phyloP scores from a whole-genome alignment of 2,113 vertebrate species.

The Promerops cafer region DNA sequence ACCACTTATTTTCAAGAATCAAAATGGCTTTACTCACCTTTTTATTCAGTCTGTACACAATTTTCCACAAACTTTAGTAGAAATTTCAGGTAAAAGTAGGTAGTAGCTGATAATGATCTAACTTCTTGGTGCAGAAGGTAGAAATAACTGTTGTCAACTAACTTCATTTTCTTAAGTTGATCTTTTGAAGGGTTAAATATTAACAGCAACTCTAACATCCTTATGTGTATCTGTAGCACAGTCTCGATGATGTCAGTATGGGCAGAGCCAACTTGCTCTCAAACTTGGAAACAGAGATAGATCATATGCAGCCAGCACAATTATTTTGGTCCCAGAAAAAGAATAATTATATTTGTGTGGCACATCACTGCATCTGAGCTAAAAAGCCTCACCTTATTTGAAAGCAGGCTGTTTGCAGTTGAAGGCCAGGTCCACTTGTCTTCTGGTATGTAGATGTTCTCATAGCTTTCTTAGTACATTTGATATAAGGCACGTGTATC shows the following conservation, averaged over 20 bases:
- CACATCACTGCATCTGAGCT: neutral
- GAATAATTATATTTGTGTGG: neutral
- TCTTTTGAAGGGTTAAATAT: neutral
- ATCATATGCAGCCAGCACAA: neutral
- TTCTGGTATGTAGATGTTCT: neutral
- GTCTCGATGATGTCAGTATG: neutral
- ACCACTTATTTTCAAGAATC: neutral
- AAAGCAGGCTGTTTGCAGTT: neutral
- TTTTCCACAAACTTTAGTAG: neutral
- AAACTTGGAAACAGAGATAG: neutral
- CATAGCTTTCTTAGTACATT: neutral
- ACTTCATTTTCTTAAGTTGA: neutral
- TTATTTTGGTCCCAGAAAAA: neutral
- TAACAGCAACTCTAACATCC: neutral
- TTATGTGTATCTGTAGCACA: neutral
- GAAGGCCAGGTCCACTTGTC: neutral
- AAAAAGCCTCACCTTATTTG: neutral
- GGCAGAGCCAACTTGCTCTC: neutral
- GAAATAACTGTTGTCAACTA: neutral
- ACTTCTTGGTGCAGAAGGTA: neutral
- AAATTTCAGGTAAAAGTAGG: neutral
- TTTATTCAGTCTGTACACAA: neutral
- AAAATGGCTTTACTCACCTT: neutral
- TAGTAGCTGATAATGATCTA: neutral
- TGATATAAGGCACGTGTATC: neutral